These are phyloP conservation scores for Melanotaenia maccullochi DNA, from an alignment of 2,797 vertebrate genomes.

Conservation along the genomic window DNA sequence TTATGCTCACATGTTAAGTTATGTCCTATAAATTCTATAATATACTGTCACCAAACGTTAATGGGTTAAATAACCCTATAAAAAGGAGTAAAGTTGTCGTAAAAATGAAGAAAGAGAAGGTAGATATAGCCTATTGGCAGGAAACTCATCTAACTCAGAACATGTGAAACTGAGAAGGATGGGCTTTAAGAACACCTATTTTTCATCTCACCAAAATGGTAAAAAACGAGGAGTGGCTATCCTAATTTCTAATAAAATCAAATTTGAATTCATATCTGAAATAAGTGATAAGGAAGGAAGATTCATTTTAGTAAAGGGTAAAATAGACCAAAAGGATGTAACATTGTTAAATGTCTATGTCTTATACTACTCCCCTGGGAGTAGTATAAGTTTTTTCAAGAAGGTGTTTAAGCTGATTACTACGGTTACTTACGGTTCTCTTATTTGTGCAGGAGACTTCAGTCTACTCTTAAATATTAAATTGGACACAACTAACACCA, in stretches of 20 bases:
- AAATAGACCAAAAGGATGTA: neutral
- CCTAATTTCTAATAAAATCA: neutral
- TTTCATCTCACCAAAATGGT: neutral
- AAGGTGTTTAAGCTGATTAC: neutral
- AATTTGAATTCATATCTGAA: neutral
- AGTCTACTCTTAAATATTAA: neutral
- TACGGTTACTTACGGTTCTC: neutral
- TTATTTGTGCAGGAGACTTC: constrained; percentile 18
- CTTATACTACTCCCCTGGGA: no score
- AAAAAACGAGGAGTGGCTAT: neutral
- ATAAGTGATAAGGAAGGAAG: neutral
- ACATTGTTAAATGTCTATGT: neutral
- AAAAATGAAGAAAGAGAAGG: neutral
- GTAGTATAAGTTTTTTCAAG: neutral
- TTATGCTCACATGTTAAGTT: no score
- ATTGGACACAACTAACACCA: constrained; percentile 1
- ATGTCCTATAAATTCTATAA: neutral
- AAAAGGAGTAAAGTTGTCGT: neutral
- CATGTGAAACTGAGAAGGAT: neutral
- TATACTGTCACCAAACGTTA: constrained; percentile 8
- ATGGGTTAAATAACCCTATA: neutral
- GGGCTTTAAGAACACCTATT: neutral
- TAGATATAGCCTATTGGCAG: neutral
- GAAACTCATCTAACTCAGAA: neutral
- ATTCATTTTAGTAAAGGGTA: neutral